A percentile compares a stretch with the other conserved stretches of the same genome.
Conservation (phyloP, 35 echinoderm and acorn worm genomes). For the Ophioderma brevispina region DNA sequence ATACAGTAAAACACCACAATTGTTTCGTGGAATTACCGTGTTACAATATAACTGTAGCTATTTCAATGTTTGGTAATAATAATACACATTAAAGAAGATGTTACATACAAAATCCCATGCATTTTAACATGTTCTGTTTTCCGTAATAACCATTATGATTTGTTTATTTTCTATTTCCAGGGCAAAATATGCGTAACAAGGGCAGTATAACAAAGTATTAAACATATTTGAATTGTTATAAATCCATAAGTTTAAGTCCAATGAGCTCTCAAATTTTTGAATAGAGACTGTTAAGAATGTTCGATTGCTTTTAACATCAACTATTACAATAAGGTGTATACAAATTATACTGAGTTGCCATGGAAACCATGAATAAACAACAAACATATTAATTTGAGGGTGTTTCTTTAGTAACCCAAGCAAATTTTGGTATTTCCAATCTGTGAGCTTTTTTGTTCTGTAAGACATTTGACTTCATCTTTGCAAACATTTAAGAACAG, state of each 20-base stretch:
- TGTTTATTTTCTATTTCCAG: no score
- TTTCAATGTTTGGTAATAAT: background rate
- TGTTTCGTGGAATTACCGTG: background rate
- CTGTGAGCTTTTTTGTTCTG: background rate
- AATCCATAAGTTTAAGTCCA: background rate
- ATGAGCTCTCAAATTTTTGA: background rate
- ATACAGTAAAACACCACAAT: background rate
- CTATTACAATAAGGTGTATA: background rate
- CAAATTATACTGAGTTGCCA: background rate
- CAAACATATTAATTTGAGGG: background rate
- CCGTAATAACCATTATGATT: no score
- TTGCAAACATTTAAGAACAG: background rate
- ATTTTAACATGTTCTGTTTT: background rate
- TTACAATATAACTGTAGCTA: background rate
- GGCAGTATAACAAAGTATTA: constrained; percentile 6
- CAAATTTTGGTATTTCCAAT: background rate
- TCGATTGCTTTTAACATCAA: background rate
- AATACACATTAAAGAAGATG: no score
- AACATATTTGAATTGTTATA: background rate
- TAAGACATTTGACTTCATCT: background rate
- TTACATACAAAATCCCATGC: no score
- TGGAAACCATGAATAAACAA: background rate
- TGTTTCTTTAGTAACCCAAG: background rate
- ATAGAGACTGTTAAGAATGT: background rate
- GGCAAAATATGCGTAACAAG: no score